Evolutionary conservation across 2,797 vertebrate species (phyloP), one percentile per base, ranked within the genome.

Genomic region (Pseudochirops corinnae): DNA sequence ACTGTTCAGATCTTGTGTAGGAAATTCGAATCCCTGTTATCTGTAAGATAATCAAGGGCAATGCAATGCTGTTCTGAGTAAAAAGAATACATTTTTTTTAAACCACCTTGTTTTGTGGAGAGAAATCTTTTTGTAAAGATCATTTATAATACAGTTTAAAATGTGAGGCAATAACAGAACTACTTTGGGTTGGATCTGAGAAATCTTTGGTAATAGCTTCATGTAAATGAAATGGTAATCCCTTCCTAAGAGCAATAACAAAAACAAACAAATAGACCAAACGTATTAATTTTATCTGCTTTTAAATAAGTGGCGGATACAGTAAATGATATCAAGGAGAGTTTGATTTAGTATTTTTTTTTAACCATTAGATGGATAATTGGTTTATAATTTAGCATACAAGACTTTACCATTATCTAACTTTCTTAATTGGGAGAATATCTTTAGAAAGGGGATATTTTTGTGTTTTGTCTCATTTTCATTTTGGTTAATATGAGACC

Each of bases 291-390:
- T 98, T 98, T 98, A 98, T 97, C 97, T 98, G 97, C 96, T 96
- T 98, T 98, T 96, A 98, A 87, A 94, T 98, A 97, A 98, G 98
- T 98, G 98, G 98, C 97, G 21, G 98, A 97, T 95, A 97, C 98
- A 98, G 97, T 97, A 96, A 96, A 90, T 96, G 95, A 93, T 94
- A 94, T 92, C 94, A 97, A 95, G 96, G 97, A 97, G 97, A 98
- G 98, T 97, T 95, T 98, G 97, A 96, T 98, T 96, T 99, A 99
- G 98, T 98, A 99, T 99, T 99, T 99, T 98, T 55, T 99, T 97
- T 99, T 99, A 99, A 99, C 99, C 99, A 99, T 99, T 99, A 99
- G 99, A 99, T 99, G 98, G 98, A 99, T 97, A 98, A 99, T 99
- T 99, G 99, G 98, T 99, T 99, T 98, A 95, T 98, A 98, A 97